phyloP scores from a whole-genome alignment of 2,113 vertebrate species.

The Synchiropus splendidus region DNA sequence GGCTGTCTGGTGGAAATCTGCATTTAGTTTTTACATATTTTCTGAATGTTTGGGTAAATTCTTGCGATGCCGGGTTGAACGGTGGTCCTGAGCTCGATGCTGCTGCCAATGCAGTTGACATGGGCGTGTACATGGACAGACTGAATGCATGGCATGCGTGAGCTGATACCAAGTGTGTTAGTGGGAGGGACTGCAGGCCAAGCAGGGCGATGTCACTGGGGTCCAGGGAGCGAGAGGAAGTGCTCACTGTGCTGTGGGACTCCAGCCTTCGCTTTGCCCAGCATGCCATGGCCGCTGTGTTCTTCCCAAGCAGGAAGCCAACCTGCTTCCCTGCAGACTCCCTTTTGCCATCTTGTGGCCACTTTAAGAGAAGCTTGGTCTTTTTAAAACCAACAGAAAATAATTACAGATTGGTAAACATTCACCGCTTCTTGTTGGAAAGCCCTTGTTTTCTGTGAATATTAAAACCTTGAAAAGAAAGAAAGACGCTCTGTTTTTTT shows the following conservation, averaged over 20 bases:
- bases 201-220: slow-evolving; percentile 56
- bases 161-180: slow-evolving; percentile 39
- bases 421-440: background rate
- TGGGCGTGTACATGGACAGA: slow-evolving; percentile 33
- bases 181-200: slow-evolving; percentile 48
- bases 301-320: slow-evolving; percentile 37
- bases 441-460: background rate
- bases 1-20: slow-evolving; percentile 12
- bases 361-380: slow-evolving; percentile 11
- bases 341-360: slow-evolving; percentile 60
- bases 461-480: slow-evolving; percentile 2
- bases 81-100: too few relatives aligned
- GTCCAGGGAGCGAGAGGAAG: slow-evolving; percentile 66
- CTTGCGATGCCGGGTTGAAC: too few relatives aligned
- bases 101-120: too few relatives aligned
- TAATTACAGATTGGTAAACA: background rate
- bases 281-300: slow-evolving; percentile 65
- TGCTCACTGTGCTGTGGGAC: slow-evolving; percentile 66
- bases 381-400: background rate
- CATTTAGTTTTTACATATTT: slow-evolving; percentile 18
- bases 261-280: slow-evolving; percentile 62
- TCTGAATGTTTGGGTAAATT: slow-evolving; percentile 4
- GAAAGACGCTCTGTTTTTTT: background rate
- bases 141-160: slow-evolving; percentile 43
- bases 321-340: slow-evolving; percentile 36